Conservation (phyloP, 2,888 invertebrate species). For the Micoletzkya japonica region DNA sequence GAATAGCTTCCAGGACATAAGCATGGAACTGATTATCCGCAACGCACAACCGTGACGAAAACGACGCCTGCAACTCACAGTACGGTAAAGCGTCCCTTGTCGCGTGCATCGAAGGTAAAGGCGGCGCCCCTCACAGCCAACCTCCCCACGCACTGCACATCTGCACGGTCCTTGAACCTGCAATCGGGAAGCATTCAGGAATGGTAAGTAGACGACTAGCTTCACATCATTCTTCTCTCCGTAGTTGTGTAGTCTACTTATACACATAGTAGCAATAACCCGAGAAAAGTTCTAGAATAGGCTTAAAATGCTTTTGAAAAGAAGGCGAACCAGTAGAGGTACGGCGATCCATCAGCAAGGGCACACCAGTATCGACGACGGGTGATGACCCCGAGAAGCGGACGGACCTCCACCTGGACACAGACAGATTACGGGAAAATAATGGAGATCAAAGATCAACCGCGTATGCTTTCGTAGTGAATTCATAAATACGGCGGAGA, state of each 20-base stretch:
- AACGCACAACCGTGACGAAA: too few relatives aligned
- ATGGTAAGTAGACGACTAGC: not conserved
- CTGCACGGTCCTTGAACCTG: slow-evolving; percentile 44
- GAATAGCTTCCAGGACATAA: too few relatives aligned
- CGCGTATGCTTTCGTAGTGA: not conserved
- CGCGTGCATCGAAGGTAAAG: slow-evolving; percentile 56
- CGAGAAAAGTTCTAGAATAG: too few relatives aligned
- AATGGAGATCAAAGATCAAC: too few relatives aligned
- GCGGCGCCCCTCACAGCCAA: slow-evolving; percentile 54
- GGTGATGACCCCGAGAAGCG: slow-evolving; percentile 42
- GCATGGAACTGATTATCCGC: too few relatives aligned
- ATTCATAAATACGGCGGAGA: not conserved
- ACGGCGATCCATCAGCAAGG: slow-evolving; percentile 49
- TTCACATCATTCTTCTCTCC: not conserved
- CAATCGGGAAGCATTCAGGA: not conserved
- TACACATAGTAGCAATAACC: too few relatives aligned
- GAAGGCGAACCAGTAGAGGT: slow-evolving; percentile 60
- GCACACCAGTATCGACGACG: slow-evolving; percentile 56
- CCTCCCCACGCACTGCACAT: slow-evolving; percentile 52
- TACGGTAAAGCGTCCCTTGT: slow-evolving; percentile 57
- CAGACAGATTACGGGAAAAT: too few relatives aligned
- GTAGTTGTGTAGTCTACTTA: too few relatives aligned
- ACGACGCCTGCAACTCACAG: slow-evolving; percentile 53
- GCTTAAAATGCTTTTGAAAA: too few relatives aligned
- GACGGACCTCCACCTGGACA: slow-evolving; percentile 43